Percentiles rank a stretch among this genome's conserved stretches.
Conservation (phyloP, 2,113 vertebrate species). For the Paralichthys olivaceus region DNA sequence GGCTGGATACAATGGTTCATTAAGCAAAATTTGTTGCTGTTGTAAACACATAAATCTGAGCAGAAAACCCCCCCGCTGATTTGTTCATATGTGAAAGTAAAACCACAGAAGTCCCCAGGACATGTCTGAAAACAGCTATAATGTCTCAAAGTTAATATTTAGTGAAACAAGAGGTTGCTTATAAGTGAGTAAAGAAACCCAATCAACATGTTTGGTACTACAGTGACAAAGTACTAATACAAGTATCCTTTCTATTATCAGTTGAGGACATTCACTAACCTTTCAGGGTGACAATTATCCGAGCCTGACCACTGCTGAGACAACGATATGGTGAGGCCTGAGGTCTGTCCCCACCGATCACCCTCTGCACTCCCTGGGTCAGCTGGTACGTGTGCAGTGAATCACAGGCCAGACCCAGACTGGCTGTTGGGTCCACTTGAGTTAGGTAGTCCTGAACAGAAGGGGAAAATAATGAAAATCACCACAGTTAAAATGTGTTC, state of each 20-base stretch:
- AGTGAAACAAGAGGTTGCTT: no score
- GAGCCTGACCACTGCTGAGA: constrained; percentile 79
- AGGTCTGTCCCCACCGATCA: constrained; percentile 86
- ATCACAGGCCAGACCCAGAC: constrained; percentile 90
- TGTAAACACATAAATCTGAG: no score
- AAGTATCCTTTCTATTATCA: not conserved
- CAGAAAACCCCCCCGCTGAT: no score
- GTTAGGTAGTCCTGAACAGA: constrained; percentile 88
- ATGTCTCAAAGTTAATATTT: no score
- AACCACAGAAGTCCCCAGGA: no score
- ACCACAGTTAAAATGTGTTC: not conserved
- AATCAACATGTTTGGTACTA: not conserved
- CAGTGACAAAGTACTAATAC: not conserved
- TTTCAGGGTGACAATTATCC: constrained; percentile 88
- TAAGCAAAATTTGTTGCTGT: no score
- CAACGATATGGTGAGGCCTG: constrained; percentile 84
- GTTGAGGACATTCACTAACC: constrained; percentile 74
- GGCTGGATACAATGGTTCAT: not conserved
- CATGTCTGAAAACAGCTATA: no score
- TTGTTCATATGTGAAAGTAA: no score
- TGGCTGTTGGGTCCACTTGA: constrained; percentile 92
- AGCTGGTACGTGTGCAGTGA: constrained; percentile 91
- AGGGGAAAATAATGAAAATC: not conserved
- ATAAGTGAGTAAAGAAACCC: not conserved
- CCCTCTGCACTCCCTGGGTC: constrained; percentile 84